Conservation (phyloP, 2,797 vertebrate species). For the Crypturellus tataupa region DNA sequence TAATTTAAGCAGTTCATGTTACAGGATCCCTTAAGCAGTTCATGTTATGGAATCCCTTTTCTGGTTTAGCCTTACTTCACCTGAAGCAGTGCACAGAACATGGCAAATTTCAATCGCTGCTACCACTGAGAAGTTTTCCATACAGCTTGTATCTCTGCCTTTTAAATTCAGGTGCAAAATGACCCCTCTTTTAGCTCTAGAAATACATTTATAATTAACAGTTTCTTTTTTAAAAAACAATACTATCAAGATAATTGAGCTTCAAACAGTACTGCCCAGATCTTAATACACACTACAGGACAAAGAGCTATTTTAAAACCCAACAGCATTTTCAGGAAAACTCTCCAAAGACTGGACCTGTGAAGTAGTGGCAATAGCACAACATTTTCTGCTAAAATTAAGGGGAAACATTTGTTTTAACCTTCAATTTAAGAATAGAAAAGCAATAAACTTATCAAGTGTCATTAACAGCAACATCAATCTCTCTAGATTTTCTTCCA, state of each 20-base stretch:
- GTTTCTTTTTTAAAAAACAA: neutral
- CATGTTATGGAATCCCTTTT: neutral
- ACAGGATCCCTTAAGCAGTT: neutral
- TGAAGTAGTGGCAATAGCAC: neutral
- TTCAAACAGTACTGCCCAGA: neutral
- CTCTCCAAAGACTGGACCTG: neutral
- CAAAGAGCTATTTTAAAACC: neutral
- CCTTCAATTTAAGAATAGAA: neutral
- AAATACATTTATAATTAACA: neutral
- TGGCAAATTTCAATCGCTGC: neutral
- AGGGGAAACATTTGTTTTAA: neutral
- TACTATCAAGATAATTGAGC: neutral
- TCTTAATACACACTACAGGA: neutral
- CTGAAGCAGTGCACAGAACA: neutral
- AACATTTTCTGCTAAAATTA: neutral
- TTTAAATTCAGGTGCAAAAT: neutral
- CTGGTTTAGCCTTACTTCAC: neutral
- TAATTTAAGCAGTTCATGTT: neutral
- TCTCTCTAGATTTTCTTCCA: neutral
- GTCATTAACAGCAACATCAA: neutral
- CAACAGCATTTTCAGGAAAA: neutral
- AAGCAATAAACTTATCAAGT: neutral
- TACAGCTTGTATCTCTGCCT: neutral
- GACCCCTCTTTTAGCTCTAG: neutral
- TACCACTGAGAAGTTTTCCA: neutral